Evolutionary conservation across 2,888 invertebrate genomes (phyloP).

Genomic region (Dolichopus griseipennis): DNA sequence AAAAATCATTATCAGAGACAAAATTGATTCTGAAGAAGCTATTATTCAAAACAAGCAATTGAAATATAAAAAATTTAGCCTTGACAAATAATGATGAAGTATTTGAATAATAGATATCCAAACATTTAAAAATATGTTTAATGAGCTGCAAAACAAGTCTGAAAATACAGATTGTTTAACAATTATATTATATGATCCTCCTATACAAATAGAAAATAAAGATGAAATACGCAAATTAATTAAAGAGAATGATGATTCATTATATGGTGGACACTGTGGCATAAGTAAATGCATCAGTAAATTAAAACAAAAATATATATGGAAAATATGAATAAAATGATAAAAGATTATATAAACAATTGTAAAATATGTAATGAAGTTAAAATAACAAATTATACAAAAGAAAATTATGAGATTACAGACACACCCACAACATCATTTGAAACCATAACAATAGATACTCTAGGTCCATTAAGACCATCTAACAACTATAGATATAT

Average conservation of each 20-base stretch:
- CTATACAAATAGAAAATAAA: slow-evolving; percentile 8
- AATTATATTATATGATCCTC: slow-evolving; percentile 11
- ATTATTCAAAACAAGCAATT: slow-evolving; percentile 4
- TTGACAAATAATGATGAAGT: slow-evolving; percentile 9
- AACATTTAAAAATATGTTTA: slow-evolving; percentile 6
- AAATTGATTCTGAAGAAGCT: slow-evolving; percentile 11
- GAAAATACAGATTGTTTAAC: not conserved
- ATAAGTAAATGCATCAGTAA: too few relatives aligned
- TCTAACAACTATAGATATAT: slow-evolving; percentile 14
- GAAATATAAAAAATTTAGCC: slow-evolving; percentile 7
- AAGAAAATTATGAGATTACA: too few relatives aligned
- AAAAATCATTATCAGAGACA: not conserved
- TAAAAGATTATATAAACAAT: slow-evolving; percentile 5
- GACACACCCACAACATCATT: slow-evolving; percentile 18
- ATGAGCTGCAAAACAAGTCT: not conserved
- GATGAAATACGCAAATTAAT: not conserved
- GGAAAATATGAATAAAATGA: slow-evolving; percentile 14
- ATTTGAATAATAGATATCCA: slow-evolving; percentile 9
- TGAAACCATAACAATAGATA: slow-evolving; percentile 18
- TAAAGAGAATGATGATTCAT: too few relatives aligned
- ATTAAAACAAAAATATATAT: too few relatives aligned
- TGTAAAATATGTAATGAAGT: slow-evolving; percentile 16
- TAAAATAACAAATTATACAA: slow-evolving; percentile 15
- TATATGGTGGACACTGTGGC: too few relatives aligned
- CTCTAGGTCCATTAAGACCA: slow-evolving; percentile 15